Evolutionary conservation across 2,797 vertebrate species (phyloP).

Genomic region (Diplodus sargus): DNA sequence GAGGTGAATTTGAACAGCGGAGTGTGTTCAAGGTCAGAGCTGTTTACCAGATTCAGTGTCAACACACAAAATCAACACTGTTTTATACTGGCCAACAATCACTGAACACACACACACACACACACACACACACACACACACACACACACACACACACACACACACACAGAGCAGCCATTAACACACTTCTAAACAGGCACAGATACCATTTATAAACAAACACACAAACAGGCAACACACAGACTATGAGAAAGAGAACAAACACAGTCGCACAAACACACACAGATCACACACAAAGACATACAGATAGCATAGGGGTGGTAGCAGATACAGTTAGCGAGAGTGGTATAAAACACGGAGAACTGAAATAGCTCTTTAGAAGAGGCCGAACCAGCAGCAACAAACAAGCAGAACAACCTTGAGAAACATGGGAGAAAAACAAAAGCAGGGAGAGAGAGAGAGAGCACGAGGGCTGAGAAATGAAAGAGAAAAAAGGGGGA

Average conservation of each 20-base stretch:
- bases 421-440: constrained; percentile 42
- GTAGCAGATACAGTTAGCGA: constrained; percentile 9
- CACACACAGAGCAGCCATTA: constrained; percentile 8
- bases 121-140: not conserved
- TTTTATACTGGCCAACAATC: constrained; percentile 54
- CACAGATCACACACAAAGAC: not conserved
- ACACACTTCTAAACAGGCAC: constrained; percentile 39
- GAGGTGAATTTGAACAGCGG: constrained; percentile 76
- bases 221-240: constrained; percentile 15
- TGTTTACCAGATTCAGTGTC: constrained; percentile 68
- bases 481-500: constrained; percentile 29
- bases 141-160: constrained; percentile 28
- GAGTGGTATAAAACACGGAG: constrained; percentile 7
- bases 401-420: constrained; percentile 54
- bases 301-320: constrained; percentile 10
- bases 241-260: constrained; percentile 1
- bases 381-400: constrained; percentile 40
- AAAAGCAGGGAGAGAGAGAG: constrained; percentile 17
- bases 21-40: constrained; percentile 82
- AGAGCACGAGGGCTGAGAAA: constrained; percentile 15
- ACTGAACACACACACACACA: constrained; percentile 43
- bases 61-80: constrained; percentile 63
- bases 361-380: constrained; percentile 54
- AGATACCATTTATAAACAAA: constrained; percentile 36
- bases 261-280: not conserved